A percentile compares a stretch with the other conserved stretches of the same genome.
These are phyloP conservation scores for Drosophila falleni DNA, from an alignment of 2,888 invertebrate genomes.

Conservation along the genomic window DNA sequence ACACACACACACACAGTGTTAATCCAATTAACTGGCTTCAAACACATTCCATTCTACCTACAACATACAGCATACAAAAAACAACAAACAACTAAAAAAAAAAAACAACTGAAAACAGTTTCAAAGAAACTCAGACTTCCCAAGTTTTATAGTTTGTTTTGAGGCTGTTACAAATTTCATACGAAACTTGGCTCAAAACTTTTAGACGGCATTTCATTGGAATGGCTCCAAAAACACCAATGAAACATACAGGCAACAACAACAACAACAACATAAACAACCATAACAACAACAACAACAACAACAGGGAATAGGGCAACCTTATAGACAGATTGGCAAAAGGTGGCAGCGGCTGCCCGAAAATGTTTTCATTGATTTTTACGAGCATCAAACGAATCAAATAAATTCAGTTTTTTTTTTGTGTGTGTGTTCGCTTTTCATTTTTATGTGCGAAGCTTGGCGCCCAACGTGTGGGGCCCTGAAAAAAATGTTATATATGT, in stretches of 20 bases:
- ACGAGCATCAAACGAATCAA: constrained; percentile 76
- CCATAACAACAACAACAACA: background rate
- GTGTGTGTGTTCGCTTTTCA: constrained; percentile 27
- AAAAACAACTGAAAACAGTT: constrained; percentile 64
- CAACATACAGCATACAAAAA: constrained; percentile 27
- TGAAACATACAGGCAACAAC: background rate
- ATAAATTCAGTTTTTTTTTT: constrained; percentile 63
- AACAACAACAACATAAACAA: background rate
- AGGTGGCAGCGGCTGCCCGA: constrained; percentile 61
- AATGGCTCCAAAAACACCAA: constrained; percentile 47
- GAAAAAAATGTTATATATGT: constrained; percentile 20
- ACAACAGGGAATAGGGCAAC: constrained; percentile 1
- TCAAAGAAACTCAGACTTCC: constrained; percentile 75
- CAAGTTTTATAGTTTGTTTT: constrained; percentile 74
- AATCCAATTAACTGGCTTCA: constrained; percentile 78
- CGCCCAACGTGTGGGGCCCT: constrained; percentile 36
- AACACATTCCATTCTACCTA: constrained; percentile 69
- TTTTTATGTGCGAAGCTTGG: constrained; percentile 38
- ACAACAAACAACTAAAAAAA: constrained; percentile 10
- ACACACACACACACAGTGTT: constrained; percentile 42
- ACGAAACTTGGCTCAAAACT: constrained; percentile 72
- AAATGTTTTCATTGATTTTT: constrained; percentile 80
- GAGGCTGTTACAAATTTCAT: constrained; percentile 71
- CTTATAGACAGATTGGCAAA: constrained; percentile 37
- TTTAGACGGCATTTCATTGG: constrained; percentile 74